Evolutionary conservation across 1,140 invertebrate genomes (phyloP), one percentile per base, ranked within the genome.

Genomic region (Paralvinella palmiformis): DNA sequence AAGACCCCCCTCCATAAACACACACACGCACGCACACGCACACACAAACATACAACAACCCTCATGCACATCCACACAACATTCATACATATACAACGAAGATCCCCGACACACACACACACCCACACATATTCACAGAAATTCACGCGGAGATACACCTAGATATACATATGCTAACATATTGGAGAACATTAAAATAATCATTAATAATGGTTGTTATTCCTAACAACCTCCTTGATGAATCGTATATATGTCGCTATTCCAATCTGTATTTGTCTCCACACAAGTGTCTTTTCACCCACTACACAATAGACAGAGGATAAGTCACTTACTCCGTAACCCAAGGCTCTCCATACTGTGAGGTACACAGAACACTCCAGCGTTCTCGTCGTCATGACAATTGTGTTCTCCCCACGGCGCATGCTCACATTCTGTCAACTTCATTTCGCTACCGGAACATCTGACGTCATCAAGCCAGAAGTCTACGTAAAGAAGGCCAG

Each of bases 371-470:
- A 85, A 81, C 15, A 91, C 83, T n/a, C 85, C 85, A 4, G 86
- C 88, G 72, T 89, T 88, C 79, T 91, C 89, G n/a, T 83, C 81
- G 72, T 89, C 87, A 67, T 87, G 84, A 73, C 89, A 91, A 31
- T 71, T 55, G 52, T 88, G 86, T 35, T 84, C 82, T 27, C 87
- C 88, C 87, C 88, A 89, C n/a, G 83, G 78, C 71, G 81, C 83
- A 68, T 87, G 86, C 1, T 79, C 77, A 71, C 89, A 91, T 31
- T 85, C 76, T 31, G 85, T 77, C 5, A 91, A 70, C 36, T 77
- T 77, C 0, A 82, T 82, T 73, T 91, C 89, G 59, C 86, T 86
- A 29, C 89, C 89, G 1, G 69, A 68, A 70, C 89, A 91, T 61
- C 82, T 82, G 0, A 91, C 84, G 65, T 84, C 82, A 65, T 90